Evolutionary conservation across 2,113 vertebrate genomes (phyloP).

Genomic region (Salvator merianae): DNA sequence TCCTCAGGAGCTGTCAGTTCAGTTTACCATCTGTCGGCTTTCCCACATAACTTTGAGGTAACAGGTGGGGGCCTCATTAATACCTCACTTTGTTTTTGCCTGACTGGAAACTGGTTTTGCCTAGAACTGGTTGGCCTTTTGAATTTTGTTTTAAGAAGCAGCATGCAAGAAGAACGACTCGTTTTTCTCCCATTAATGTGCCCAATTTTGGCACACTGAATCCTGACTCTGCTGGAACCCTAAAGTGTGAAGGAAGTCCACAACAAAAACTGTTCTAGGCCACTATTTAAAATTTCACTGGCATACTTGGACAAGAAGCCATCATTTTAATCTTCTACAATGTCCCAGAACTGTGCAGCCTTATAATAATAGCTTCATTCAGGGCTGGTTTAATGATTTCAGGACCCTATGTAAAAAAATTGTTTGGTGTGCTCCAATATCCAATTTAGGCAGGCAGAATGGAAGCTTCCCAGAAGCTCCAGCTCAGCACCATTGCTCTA

Average conservation of each 20-base stretch:
- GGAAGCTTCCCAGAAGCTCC: too few relatives aligned
- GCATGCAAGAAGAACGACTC: not conserved
- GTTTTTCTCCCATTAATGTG: not conserved
- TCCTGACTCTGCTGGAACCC: not conserved
- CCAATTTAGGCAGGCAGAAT: too few relatives aligned
- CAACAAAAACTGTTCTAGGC: not conserved
- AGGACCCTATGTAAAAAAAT: too few relatives aligned
- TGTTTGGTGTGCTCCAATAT: too few relatives aligned
- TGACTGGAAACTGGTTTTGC: not conserved
- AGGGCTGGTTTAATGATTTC: too few relatives aligned
- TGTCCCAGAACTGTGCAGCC: not conserved
- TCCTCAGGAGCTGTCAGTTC: conserved; percentile 65
- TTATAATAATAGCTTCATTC: not conserved
- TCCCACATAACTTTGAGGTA: conserved; percentile 42
- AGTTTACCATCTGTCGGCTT: conserved; percentile 52
- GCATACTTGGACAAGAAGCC: not conserved
- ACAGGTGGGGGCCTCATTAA: conserved; percentile 35
- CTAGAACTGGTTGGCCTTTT: not conserved
- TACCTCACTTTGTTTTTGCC: not conserved
- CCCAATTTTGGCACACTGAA: not conserved
- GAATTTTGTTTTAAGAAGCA: not conserved
- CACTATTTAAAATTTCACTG: not conserved
- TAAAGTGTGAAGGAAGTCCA: not conserved
- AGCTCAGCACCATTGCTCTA: too few relatives aligned
- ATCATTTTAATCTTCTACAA: not conserved